Base-by-base conservation (phyloP, 2,113 vertebrate genomes). In the Picathartes gymnocephalus region DNA sequence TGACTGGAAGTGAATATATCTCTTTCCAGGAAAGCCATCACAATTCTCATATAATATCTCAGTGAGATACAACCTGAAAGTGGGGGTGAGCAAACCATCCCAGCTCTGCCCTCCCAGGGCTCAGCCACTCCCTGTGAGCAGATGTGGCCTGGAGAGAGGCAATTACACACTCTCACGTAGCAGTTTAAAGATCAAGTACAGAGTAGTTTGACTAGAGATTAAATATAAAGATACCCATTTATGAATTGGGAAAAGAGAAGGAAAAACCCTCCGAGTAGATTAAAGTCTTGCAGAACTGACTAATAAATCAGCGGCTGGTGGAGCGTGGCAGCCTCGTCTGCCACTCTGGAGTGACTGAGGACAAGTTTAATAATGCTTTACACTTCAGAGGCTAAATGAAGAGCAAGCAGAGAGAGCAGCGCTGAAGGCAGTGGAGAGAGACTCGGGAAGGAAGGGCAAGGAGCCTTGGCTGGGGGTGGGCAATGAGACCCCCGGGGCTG, bases 241-340 rank as follows among this genome's bases (percentile, higher is more conserved):
- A 80, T 93, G 88, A 92, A 90, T 85, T 48, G 48, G 30, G 45
- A 73, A 37, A 60, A 62, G 82, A 76, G 25, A 61, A 57, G 16
- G 13, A 27, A 69, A 92, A 78, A 3, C 45, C 74, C 83, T 85
- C 69, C 3, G 13, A 92, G 86, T 37, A 87, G 92, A 95, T 96
- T 87, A 91, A 91, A 94, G 94, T 69, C 90, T 72, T n/a, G 58
- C 84, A 87, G 94, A 72, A 56, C 20, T 72, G 94, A 85, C 90
- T 93, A 91, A 96, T 92, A 88, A 94, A 90, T 85, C 77, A 82
- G 21, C 4, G 2, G 65, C 88, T 86, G 91, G 79, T 0, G 1
- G 45, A 74, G 92, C 19, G 40, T 50, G 91, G 90, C 91, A 65
- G 93, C 78, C 70, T 71, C 39, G 54, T 31, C 95, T 94, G 95